Base-by-base conservation (phyloP, 2,888 invertebrate genomes). In the Zygogramma bicolorata region DNA sequence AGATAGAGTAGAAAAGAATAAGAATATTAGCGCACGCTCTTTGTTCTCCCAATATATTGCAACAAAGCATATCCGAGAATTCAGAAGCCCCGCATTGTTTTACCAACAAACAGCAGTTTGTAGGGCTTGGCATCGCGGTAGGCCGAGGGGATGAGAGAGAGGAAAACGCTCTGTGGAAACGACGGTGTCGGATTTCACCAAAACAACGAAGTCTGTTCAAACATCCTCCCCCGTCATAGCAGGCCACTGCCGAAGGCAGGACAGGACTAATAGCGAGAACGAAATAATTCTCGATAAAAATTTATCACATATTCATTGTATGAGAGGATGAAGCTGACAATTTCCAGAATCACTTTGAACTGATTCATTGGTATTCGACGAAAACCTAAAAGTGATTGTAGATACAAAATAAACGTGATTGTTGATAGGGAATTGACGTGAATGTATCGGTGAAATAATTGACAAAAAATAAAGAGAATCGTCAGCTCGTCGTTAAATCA, bases 201-300 rank as follows among this genome's bases (percentile, higher is more conserved):
- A 79, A 80, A 79, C 80, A 79, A 79, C 78, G 77, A 75, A 73
- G 77, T 74, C 79, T 81, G 78, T 80, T 82, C 79, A 75, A 72
- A 73, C 75, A 73, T 75, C 67, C 70, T 73, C 59, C 67, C 70
- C 46, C 63, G 20, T 63, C 63, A 53, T 53, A n/a, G 53, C 53
- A 53, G 53, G 53, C 53, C 53, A 53, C 53, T 53, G 53, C n/a
- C n/a, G n/a, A 5, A 53, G 25, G 25, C 53, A 53, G 53, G 27
- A 27, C n/a, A 25, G 53, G 53, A 53, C 27, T 53, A 7, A 38
- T 4, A 4, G n/a, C 38, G 4, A 38, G n/a, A 38, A 38, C n/a
- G n/a, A n/a, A n/a, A n/a, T n/a, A n/a, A n/a, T n/a, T n/a, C n/a
- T n/a, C n/a, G n/a, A n/a, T n/a, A n/a, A n/a, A n/a, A n/a, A n/a